A percentile compares a stretch with the other conserved stretches of the same genome.
Conservation (phyloP, 2,113 vertebrate species). For the Bambusicola thoracicus region DNA sequence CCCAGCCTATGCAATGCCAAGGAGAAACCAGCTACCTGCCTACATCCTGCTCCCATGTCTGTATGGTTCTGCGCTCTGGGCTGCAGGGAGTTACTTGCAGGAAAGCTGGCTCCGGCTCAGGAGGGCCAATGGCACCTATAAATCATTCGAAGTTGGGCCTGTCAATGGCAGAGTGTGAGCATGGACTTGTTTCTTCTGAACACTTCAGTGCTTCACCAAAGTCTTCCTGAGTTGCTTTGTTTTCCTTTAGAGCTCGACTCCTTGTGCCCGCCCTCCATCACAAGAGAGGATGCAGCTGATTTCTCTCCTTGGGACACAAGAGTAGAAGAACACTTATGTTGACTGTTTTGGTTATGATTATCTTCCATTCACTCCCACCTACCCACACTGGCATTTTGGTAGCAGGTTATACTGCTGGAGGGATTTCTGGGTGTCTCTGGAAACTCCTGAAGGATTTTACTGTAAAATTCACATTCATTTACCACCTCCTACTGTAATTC, state of each 20-base stretch:
- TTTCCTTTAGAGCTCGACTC: background rate
- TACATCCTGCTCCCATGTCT: background rate
- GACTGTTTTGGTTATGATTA: background rate
- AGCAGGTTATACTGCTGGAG: background rate
- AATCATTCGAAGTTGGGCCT: background rate
- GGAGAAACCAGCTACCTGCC: background rate
- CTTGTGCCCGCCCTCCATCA: background rate
- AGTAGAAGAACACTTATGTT: background rate
- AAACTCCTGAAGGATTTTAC: background rate
- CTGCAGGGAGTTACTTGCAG: background rate
- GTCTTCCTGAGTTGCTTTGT: background rate
- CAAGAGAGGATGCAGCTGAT: background rate
- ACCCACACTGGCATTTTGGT: background rate
- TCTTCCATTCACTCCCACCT: background rate
- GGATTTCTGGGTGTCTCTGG: background rate
- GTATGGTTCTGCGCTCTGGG: background rate
- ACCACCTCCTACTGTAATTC: background rate
- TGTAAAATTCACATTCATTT: background rate
- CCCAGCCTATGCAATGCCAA: background rate
- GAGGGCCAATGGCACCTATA: background rate
- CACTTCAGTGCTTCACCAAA: background rate
- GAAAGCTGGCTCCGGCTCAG: background rate
- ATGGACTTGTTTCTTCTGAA: background rate
- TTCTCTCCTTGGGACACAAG: background rate
- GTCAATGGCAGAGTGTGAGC: background rate